Percentiles rank a stretch among this genome's conserved stretches.
These are phyloP conservation scores for Pteria penguin DNA, from an alignment of 2,888 invertebrate genomes.

Conservation along the genomic window DNA sequence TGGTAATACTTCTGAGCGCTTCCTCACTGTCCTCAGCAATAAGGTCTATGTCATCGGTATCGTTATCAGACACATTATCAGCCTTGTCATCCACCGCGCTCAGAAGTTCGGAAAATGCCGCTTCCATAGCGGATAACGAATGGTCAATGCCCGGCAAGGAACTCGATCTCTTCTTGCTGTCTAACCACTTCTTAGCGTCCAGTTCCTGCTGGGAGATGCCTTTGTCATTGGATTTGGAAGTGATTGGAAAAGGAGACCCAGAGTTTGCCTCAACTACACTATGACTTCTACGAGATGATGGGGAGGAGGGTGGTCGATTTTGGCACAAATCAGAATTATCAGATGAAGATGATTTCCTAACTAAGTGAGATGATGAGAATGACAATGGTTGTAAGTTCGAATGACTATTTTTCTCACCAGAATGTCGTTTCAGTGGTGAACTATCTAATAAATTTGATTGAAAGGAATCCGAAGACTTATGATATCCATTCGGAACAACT, in stretches of 20 bases:
- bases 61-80: conserved; percentile 16
- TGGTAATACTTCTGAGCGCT: conserved; percentile 18
- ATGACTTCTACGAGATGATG: conserved; percentile 3
- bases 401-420: not conserved
- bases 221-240: conserved; percentile 2
- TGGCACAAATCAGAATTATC: not conserved
- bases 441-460: not conserved
- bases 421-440: not conserved
- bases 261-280: conserved; percentile 19
- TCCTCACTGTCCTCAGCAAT: conserved; percentile 15
- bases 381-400: not conserved
- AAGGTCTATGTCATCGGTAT: conserved; percentile 2
- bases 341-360: not conserved
- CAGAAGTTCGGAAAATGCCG: conserved; percentile 60
- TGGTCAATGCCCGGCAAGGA: conserved; percentile 49
- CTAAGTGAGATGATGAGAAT: not conserved
- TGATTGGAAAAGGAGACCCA: not conserved
- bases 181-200: conserved; percentile 45
- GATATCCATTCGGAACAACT: not conserved
- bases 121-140: conserved; percentile 60
- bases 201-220: not conserved
- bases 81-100: conserved; percentile 58
- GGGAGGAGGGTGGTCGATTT: not conserved
- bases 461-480: not conserved
- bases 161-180: conserved; percentile 55